A percentile compares a stretch with the other conserved stretches of the same genome.
Evolutionary conservation across 2,797 vertebrate genomes (phyloP).

Genomic region (Notolabrus celidotus): DNA sequence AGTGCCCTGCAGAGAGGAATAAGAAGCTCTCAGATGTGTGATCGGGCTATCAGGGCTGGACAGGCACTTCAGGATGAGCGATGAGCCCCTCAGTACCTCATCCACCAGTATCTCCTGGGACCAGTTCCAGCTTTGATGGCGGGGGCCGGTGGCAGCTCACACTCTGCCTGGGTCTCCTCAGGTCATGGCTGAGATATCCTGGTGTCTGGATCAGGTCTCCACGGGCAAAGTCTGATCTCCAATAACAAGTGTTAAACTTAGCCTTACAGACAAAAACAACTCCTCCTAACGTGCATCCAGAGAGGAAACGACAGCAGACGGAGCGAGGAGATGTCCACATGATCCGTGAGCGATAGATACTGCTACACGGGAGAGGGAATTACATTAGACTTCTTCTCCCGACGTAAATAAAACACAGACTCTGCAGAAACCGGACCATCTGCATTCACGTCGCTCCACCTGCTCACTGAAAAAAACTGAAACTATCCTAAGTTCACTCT

Average conservation of each 20-base stretch:
- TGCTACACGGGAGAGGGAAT: not conserved
- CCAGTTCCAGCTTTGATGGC: slow-evolving; percentile 37
- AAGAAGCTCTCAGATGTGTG: slow-evolving; percentile 14
- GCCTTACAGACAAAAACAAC: not conserved
- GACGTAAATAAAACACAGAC: not conserved
- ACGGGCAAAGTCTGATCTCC: not conserved
- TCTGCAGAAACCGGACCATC: too few relatives aligned
- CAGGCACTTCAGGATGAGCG: slow-evolving; percentile 38
- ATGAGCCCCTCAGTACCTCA: slow-evolving; percentile 36
- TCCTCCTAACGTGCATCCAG: not conserved
- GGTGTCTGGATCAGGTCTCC: slow-evolving; percentile 1
- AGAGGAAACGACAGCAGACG: not conserved
- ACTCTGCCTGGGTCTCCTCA: slow-evolving; percentile 2
- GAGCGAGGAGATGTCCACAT: too few relatives aligned
- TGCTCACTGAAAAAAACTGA: too few relatives aligned
- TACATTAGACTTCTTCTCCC: not conserved
- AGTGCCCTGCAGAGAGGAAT: slow-evolving; percentile 23
- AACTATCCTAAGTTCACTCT: too few relatives aligned
- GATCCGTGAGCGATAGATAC: not conserved
- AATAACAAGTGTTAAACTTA: not conserved
- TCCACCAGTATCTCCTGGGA: slow-evolving; percentile 32
- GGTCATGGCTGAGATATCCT: slow-evolving; percentile 7
- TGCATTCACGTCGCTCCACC: too few relatives aligned
- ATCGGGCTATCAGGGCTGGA: slow-evolving; percentile 38
- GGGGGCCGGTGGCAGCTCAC: slow-evolving; percentile 16